Evolutionary conservation across 2,797 vertebrate species (phyloP).

Genomic region (Brachyalestes nurse): DNA sequence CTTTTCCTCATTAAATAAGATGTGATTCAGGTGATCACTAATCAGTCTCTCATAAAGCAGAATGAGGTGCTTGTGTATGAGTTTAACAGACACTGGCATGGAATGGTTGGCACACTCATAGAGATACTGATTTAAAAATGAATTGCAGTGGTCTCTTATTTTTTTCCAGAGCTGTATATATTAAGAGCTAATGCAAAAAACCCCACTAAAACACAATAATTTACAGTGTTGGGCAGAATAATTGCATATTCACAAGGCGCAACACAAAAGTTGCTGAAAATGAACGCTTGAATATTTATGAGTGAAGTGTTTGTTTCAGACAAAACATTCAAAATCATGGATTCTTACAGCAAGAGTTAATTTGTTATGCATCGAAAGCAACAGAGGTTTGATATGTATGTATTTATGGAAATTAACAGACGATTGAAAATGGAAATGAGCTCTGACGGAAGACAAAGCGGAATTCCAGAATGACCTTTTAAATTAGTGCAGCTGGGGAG

Average conservation of each 20-base stretch:
- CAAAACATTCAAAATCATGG: neutral
- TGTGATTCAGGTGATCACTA: neutral
- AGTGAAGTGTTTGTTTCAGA: neutral
- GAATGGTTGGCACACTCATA: too few relatives aligned
- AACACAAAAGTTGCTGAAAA: neutral
- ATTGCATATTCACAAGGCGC: neutral
- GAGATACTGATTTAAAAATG: too few relatives aligned
- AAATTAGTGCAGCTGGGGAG: too few relatives aligned
- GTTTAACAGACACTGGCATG: too few relatives aligned
- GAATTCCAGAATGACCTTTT: too few relatives aligned
- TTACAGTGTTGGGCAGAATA: neutral
- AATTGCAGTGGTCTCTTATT: too few relatives aligned
- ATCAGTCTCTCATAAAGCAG: too few relatives aligned
- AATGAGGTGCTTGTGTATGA: too few relatives aligned
- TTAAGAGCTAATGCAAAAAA: too few relatives aligned
- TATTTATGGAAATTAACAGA: neutral
- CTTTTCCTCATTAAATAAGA: neutral
- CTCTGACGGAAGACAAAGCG: too few relatives aligned
- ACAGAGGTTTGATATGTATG: neutral
- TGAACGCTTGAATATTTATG: conserved; percentile 5
- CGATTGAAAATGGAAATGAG: neutral
- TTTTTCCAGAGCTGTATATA: too few relatives aligned
- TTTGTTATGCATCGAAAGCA: neutral
- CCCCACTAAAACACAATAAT: neutral
- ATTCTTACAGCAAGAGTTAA: neutral